phyloP scores from a whole-genome alignment of 2,888 invertebrate genomes.

The Epistrophe eligans region DNA sequence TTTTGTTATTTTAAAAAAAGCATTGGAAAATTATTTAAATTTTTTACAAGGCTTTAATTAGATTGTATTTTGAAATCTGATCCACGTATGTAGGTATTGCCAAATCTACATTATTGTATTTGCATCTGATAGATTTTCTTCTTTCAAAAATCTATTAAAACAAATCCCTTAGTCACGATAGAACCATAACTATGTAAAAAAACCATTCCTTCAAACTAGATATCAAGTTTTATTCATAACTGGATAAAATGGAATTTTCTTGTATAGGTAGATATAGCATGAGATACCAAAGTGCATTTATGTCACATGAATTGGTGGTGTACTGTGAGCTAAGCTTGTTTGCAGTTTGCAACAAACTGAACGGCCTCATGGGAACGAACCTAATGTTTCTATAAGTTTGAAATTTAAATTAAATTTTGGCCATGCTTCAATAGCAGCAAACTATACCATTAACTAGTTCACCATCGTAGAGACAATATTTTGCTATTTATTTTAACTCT shows the following conservation, averaged over 20 bases:
- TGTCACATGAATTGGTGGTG: constrained; percentile 4
- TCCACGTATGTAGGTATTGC: no score
- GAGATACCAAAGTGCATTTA: constrained; percentile 41
- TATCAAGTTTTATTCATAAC: not conserved
- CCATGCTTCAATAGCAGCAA: constrained; percentile 46
- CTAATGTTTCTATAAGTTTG: constrained; percentile 63
- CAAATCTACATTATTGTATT: no score
- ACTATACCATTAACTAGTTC: constrained; percentile 48
- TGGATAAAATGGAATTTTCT: constrained; percentile 35
- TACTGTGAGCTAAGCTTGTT: not conserved
- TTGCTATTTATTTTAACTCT: not conserved
- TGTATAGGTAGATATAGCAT: not conserved
- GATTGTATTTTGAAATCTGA: no score
- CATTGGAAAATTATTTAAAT: no score
- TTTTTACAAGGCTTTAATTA: no score
- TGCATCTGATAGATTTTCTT: no score
- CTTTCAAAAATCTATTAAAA: no score
- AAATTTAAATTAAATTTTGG: constrained; percentile 67
- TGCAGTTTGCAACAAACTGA: not conserved
- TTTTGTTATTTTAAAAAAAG: no score
- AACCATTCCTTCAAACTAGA: not conserved
- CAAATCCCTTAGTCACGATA: not conserved
- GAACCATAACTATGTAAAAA: not conserved
- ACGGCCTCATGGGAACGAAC: constrained; percentile 71
- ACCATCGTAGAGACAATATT: not conserved